A percentile compares a stretch with the other conserved stretches of the same genome.
phyloP scores from a whole-genome alignment of 2,888 invertebrate genomes.

The Dermolepida albohirtum region DNA sequence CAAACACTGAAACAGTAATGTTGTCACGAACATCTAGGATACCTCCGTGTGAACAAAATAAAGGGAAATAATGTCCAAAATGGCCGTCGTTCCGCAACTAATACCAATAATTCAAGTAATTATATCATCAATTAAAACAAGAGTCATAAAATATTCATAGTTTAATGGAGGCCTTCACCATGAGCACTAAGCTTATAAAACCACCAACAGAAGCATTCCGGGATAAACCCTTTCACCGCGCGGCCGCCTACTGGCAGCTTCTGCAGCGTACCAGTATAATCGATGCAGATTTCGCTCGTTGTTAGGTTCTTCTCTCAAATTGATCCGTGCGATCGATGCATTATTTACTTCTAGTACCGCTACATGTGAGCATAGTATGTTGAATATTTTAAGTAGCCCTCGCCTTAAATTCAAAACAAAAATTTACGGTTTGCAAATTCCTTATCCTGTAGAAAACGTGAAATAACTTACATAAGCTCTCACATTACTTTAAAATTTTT shows the following conservation, averaged over 20 bases:
- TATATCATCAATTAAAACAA: slow-evolving; percentile 23
- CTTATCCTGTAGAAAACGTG: too few species aligned
- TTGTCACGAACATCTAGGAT: too few species aligned
- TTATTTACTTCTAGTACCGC: not conserved
- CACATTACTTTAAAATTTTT: too few species aligned
- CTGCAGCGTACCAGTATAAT: slow-evolving; percentile 9
- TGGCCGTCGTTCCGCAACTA: not conserved
- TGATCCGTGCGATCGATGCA: slow-evolving; percentile 7
- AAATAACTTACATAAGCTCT: too few species aligned
- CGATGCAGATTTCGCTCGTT: slow-evolving; percentile 5
- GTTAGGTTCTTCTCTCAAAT: not conserved
- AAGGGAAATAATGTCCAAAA: not conserved
- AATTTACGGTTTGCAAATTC: too few species aligned
- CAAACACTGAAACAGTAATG: too few species aligned
- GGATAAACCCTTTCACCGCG: not conserved
- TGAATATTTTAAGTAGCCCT: slow-evolving; percentile 6
- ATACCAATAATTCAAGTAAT: slow-evolving; percentile 17
- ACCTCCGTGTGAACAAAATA: too few species aligned
- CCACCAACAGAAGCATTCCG: slow-evolving; percentile 18
- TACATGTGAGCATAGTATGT: not conserved
- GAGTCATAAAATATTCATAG: slow-evolving; percentile 15
- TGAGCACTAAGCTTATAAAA: slow-evolving; percentile 17
- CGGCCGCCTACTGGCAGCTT: not conserved
- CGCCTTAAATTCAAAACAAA: too few species aligned
- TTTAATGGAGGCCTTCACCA: slow-evolving; percentile 24